These are phyloP conservation scores for Rhinophrynus dorsalis DNA, from an alignment of 2,797 vertebrate species.

Conservation along the genomic window DNA sequence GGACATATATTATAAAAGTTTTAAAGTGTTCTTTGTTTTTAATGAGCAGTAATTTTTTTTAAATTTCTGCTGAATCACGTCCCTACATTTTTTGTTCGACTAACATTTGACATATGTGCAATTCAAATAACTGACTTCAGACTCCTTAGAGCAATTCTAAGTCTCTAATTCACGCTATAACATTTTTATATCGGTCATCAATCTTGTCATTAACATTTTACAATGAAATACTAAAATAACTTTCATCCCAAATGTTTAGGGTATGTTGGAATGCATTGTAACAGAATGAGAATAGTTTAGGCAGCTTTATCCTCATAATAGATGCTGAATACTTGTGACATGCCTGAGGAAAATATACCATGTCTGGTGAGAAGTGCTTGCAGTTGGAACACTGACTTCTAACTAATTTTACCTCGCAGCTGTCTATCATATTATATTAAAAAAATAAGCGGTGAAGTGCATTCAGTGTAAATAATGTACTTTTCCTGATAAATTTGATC, in stretches of 20 bases:
- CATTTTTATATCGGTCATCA: background rate
- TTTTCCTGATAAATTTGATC: no score
- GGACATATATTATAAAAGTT: no score
- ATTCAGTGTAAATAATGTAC: no score
- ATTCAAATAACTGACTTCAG: no score
- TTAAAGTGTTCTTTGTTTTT: no score
- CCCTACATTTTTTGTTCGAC: no score
- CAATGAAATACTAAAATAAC: background rate
- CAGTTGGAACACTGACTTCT: background rate
- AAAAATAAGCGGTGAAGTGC: background rate
- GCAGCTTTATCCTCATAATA: background rate
- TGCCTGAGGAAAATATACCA: background rate
- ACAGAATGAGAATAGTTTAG: background rate
- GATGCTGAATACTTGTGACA: no score
- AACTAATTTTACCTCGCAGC: background rate
- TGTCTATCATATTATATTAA: background rate
- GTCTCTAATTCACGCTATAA: no score
- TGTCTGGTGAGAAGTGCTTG: background rate
- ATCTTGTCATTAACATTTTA: background rate
- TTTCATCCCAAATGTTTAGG: background rate
- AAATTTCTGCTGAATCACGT: no score
- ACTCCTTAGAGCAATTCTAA: no score
- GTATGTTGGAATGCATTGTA: background rate
- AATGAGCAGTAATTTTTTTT: no score
- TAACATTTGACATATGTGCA: no score